Evolutionary conservation across 2,113 vertebrate genomes (phyloP).

Genomic region (Cisticola juncidis): DNA sequence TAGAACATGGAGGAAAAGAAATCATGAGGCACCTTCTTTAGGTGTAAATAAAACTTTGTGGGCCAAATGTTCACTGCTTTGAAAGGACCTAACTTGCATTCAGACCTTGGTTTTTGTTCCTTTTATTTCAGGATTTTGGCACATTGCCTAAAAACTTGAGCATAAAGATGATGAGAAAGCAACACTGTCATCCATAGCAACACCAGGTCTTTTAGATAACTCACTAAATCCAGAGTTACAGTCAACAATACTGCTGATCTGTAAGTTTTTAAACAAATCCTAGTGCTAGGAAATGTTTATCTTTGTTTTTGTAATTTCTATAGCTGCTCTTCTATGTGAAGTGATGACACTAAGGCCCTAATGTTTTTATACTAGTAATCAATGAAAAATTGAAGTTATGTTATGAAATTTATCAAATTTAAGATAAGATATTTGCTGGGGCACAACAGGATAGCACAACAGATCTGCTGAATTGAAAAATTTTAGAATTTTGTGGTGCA

Average conservation of each 20-base stretch:
- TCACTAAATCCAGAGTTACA: neutral
- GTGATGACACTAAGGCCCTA: neutral
- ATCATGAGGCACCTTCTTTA: neutral
- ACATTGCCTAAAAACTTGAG: neutral
- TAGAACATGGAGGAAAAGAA: neutral
- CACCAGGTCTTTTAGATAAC: neutral
- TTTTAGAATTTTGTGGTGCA: neutral
- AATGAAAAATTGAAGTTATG: neutral
- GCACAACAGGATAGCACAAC: neutral
- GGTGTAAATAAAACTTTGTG: neutral
- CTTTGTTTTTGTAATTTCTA: neutral
- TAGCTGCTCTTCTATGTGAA: neutral
- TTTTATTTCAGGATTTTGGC: neutral
- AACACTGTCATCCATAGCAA: neutral
- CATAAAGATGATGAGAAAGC: neutral
- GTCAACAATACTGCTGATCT: neutral
- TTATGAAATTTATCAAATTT: neutral
- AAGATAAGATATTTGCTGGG: neutral
- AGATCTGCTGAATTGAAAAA: neutral
- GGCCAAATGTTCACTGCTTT: neutral
- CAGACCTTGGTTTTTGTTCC: neutral
- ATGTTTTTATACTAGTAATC: neutral
- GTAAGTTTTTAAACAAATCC: neutral
- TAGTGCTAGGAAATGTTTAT: neutral
- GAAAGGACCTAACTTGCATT: neutral